Conservation (phyloP, 2,797 vertebrate species). For the Chelmon rostratus region DNA sequence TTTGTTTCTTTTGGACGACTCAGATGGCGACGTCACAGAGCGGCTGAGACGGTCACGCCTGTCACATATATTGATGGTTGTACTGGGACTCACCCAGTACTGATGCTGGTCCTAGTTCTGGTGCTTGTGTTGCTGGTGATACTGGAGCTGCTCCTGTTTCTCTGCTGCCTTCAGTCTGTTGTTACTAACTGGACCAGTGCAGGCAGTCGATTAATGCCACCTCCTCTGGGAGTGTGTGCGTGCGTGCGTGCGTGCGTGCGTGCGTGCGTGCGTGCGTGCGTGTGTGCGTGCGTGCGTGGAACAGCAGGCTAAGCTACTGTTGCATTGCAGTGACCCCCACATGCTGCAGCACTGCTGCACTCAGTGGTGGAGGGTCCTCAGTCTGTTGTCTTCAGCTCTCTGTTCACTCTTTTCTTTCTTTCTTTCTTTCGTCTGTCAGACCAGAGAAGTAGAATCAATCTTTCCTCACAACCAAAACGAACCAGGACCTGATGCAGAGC, state of each 20-base stretch:
- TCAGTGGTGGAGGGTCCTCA: neutral
- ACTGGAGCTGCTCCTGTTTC: neutral
- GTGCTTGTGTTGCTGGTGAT: neutral
- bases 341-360: slow-evolving; percentile 48
- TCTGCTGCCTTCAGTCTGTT: slow-evolving; percentile 16
- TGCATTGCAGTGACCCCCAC: slow-evolving; percentile 70
- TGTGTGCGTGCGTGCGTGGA: slow-evolving; percentile 18
- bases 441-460: neutral
- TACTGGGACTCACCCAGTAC: neutral
- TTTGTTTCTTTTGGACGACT: no score
- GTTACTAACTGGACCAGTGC: slow-evolving; percentile 25
- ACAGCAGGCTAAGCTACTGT: slow-evolving; percentile 45
- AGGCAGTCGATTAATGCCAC: slow-evolving; percentile 40
- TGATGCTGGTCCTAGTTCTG: no score
- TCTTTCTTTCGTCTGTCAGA: neutral
- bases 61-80: no score
- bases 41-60: no score
- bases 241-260: slow-evolving; percentile 22
- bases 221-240: slow-evolving; percentile 32
- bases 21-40: no score
- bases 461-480: no score
- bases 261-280: neutral
- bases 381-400: neutral
- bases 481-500: no score
- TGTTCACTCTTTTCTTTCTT: neutral